Evolutionary conservation across 2,113 vertebrate genomes (phyloP).

Genomic region (Neofelis nebulosa): DNA sequence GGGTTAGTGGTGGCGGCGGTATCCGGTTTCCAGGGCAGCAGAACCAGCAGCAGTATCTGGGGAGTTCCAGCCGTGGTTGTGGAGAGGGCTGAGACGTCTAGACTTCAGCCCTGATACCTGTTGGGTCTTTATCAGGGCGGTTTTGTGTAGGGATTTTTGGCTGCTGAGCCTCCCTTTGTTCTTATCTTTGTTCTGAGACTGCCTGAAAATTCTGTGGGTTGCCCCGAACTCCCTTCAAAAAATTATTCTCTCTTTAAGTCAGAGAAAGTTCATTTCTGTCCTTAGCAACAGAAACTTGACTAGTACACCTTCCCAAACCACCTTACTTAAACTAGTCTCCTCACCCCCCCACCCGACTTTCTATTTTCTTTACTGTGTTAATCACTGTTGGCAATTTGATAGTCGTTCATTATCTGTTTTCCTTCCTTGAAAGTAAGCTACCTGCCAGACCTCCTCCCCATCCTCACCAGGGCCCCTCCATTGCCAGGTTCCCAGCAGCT

Average conservation of each 20-base stretch:
- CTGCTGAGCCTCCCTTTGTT: background rate
- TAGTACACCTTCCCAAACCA: background rate
- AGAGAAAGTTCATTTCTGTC: background rate
- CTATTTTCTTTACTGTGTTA: background rate
- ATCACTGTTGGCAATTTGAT: background rate
- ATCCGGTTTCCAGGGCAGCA: constrained; percentile 11
- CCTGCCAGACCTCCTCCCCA: accelerated
- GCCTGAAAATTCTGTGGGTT: background rate
- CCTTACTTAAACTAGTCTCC: background rate
- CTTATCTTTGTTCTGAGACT: constrained; percentile 43
- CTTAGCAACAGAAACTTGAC: background rate
- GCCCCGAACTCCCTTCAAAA: background rate
- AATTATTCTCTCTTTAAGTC: background rate
- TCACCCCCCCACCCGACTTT: background rate
- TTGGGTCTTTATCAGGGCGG: background rate
- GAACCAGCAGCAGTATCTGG: background rate
- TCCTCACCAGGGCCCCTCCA: background rate
- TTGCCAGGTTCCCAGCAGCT: background rate
- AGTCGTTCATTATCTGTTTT: background rate
- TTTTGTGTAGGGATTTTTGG: constrained; percentile 38
- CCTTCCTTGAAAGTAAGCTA: background rate
- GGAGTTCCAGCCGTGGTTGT: background rate
- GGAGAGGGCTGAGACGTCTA: background rate
- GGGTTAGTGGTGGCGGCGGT: background rate
- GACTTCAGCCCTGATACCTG: background rate